Base-by-base conservation (phyloP, 35 echinoderm and acorn worm genomes). In the Ophioderma brevispina region DNA sequence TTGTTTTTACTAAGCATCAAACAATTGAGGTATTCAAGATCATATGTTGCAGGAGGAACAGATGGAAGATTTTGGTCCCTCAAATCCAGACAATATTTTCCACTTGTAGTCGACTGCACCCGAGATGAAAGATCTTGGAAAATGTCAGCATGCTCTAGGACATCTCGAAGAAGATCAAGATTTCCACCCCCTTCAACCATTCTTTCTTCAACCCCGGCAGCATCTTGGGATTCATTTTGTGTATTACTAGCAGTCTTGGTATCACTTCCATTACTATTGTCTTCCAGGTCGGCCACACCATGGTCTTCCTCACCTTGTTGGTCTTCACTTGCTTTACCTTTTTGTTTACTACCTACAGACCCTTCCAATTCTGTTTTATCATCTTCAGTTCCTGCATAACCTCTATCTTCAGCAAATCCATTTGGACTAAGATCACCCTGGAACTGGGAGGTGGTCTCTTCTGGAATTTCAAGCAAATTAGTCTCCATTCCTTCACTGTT, bases 11-110 rank as follows among this genome's bases (percentile, higher is more conserved):
- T 95, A 40, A 98, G 38, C 23, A 94, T 38, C 76, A 98, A 91
- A 37, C 76, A 87, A 38, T 98, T 89, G n/a, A 98, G 78, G 41
- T 93, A 87, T 56, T 92, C 87, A 25, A 89, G 38, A 15, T 96
- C 55, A 40, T 89, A 92, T 1, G 87, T 39, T n/a, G 76, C 43
- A 35, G 39, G 40, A 10, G 94, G 59, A 46, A 95, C 25, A 17
- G 13, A 33, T 0, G 50, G 1, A 31, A 92, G 78, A 75, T 87
- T 39, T 31, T 95, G 40, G 13, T 91, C 94, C 56, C 43, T 82
- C 23, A 95, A 35, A 92, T 87, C 86, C 14, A 95, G 46, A 32
- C 89, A 91, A 25, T 56, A 76, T 64, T 88, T 95, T 31, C 90
- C 86, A 56, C 32, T 84, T 32, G 23, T n/a, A 46, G 39, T 84